These are phyloP conservation scores for Eulemur albifrons DNA, from an alignment of 2,797 vertebrate species.

Conservation along the genomic window DNA sequence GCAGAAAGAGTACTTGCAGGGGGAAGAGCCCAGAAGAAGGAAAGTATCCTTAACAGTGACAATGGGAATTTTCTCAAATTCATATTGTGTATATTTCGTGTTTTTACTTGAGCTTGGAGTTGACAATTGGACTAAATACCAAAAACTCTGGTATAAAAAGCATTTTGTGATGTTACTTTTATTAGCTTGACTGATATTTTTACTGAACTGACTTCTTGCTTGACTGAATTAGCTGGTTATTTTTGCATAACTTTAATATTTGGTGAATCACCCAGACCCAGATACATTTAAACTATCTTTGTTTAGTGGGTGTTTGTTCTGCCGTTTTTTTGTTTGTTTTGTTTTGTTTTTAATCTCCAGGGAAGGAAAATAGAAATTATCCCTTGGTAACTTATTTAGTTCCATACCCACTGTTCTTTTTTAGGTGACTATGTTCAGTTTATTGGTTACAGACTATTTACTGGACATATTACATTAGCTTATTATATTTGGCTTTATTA, in stretches of 20 bases:
- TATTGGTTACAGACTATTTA: conserved; percentile 13
- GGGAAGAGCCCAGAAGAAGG: neutral
- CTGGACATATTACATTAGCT: neutral
- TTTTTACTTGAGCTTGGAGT: neutral
- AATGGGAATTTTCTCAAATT: neutral
- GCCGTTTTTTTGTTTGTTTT: neutral
- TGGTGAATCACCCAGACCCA: neutral
- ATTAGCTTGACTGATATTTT: neutral
- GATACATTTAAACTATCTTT: conserved; percentile 33
- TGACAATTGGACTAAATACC: neutral
- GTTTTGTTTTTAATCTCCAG: neutral
- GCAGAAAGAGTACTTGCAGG: neutral
- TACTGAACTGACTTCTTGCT: neutral
- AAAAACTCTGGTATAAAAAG: neutral
- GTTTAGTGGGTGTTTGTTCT: neutral
- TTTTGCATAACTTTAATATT: conserved; percentile 34
- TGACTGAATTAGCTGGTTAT: conserved; percentile 10
- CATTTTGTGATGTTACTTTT: conserved; percentile 18
- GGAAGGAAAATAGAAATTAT: neutral
- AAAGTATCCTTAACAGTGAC: neutral
- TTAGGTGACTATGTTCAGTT: neutral
- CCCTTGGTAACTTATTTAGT: conserved; percentile 12
- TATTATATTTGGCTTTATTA: conserved; percentile 23
- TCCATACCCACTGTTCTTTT: neutral
- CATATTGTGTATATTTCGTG: neutral